Percentiles rank a stretch among this genome's conserved stretches.
Evolutionary conservation across 2,797 vertebrate species (phyloP).

Genomic region (Gymnopithys bicolor): DNA sequence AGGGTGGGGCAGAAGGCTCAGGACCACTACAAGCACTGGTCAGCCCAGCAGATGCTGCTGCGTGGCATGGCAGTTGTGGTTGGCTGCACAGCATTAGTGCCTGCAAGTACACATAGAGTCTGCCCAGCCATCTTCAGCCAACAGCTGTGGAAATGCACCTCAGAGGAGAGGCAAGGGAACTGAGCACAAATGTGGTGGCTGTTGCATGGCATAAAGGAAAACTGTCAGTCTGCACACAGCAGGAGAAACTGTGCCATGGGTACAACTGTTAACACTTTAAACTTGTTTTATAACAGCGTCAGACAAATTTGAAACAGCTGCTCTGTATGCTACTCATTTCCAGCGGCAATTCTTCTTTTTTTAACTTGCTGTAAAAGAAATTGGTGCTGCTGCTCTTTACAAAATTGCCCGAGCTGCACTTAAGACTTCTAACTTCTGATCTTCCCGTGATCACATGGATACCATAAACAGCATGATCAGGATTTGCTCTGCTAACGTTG

Average conservation of each 20-base stretch:
- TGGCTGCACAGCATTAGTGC: neutral
- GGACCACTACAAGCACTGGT: neutral
- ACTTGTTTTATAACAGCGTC: constrained; percentile 48
- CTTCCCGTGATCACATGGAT: constrained; percentile 19
- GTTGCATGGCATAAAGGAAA: neutral
- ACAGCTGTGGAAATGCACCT: neutral
- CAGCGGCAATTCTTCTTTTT: constrained; percentile 13
- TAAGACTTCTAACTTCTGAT: constrained; percentile 1
- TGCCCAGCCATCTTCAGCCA: neutral
- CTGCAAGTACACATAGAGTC: neutral
- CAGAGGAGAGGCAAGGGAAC: neutral
- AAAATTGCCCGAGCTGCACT: constrained; percentile 13
- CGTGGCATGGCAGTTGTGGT: rapidly evolving
- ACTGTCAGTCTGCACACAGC: neutral
- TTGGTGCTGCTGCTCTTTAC: constrained; percentile 41
- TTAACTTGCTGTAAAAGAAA: constrained; percentile 45
- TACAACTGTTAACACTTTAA: constrained; percentile 63
- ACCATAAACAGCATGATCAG: neutral
- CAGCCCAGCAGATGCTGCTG: neutral
- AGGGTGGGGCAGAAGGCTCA: neutral
- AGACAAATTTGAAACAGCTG: constrained; percentile 66
- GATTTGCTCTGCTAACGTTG: neutral
- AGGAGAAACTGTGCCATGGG: constrained; percentile 7
- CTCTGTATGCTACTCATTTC: constrained; percentile 53
- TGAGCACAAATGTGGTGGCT: neutral